Conservation (phyloP, 1,140 invertebrate species). For the Leptonema lineaticorne region DNA sequence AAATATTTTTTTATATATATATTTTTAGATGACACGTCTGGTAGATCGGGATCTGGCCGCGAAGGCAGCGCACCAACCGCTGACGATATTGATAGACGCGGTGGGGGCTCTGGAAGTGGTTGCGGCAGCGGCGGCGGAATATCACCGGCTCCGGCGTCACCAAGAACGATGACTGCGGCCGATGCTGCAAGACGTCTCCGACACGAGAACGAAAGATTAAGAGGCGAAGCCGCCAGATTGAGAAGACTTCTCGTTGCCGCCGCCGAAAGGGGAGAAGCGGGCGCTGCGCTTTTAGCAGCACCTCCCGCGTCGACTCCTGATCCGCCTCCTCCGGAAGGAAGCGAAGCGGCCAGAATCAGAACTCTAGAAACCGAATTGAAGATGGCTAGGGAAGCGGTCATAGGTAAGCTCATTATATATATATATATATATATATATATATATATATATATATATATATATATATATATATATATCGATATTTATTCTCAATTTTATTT, state of each 20-base stretch:
- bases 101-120: conserved; percentile 45
- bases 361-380: conserved; percentile 52
- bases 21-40: conserved; percentile 39
- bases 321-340: conserved; percentile 43
- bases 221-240: conserved; percentile 55
- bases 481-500: too few species aligned
- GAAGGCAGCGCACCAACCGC: conserved; percentile 24
- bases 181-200: conserved; percentile 59
- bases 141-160: conserved; percentile 48
- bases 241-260: conserved; percentile 60
- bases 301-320: conserved; percentile 50
- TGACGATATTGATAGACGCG: conserved; percentile 16
- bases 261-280: conserved; percentile 60
- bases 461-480: too few species aligned
- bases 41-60: conserved; percentile 37
- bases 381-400: conserved; percentile 55
- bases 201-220: conserved; percentile 65
- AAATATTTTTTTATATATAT: not conserved
- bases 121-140: conserved; percentile 50
- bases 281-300: conserved; percentile 57
- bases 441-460: not conserved
- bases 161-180: conserved; percentile 51
- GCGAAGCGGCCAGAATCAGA: conserved; percentile 27
- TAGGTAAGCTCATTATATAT: conserved; percentile 46
- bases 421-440: not conserved